phyloP scores from a whole-genome alignment of 2,113 vertebrate species.

The Lepus timidus region DNA sequence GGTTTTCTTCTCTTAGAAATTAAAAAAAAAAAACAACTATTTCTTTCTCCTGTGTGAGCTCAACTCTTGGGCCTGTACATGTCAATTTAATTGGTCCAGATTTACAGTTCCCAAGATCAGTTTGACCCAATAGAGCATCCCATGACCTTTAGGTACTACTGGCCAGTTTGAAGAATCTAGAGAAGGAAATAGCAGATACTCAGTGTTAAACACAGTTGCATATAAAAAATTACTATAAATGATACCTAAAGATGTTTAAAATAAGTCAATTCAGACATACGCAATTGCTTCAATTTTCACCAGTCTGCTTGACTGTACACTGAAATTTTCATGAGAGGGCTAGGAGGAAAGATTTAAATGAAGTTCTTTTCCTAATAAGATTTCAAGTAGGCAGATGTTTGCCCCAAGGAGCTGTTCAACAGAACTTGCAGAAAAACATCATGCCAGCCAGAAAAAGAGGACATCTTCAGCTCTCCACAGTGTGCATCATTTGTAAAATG shows the following conservation, averaged over 20 bases:
- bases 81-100: constrained; percentile 72
- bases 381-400: constrained; percentile 81
- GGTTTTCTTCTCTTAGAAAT: background rate
- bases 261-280: constrained; percentile 28
- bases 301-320: background rate
- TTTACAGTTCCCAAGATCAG: constrained; percentile 49
- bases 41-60: background rate
- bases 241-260: constrained; percentile 54
- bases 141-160: constrained; percentile 35
- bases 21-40: background rate
- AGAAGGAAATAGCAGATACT: constrained; percentile 37
- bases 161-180: constrained; percentile 18
- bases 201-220: constrained; percentile 20
- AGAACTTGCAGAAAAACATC: constrained; percentile 73
- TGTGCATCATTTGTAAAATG: constrained; percentile 57
- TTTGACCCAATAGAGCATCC: background rate
- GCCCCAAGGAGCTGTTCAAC: constrained; percentile 73
- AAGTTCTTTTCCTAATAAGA: constrained; percentile 80
- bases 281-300: constrained; percentile 26
- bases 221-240: background rate
- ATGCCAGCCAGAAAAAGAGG: constrained; percentile 50
- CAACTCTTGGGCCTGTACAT: constrained; percentile 58
- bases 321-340: constrained; percentile 47
- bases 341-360: constrained; percentile 78
- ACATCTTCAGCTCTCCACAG: constrained; percentile 1